Evolutionary conservation across 2,797 vertebrate species (phyloP).

Genomic region (Pseudotriccus pelzelni): DNA sequence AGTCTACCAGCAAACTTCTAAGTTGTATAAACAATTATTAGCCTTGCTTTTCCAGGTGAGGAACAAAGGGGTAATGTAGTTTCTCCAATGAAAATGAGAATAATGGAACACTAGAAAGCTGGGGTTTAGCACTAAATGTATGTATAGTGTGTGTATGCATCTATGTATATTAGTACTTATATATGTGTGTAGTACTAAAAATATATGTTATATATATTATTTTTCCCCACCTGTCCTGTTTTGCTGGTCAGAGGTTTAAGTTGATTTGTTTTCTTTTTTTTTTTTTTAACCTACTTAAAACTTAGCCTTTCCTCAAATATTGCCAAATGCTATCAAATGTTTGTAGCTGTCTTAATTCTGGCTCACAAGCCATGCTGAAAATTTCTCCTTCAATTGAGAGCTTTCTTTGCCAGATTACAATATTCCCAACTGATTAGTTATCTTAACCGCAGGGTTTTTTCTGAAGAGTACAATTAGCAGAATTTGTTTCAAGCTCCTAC

Average conservation of each 20-base stretch:
- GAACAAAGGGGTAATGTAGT: background rate
- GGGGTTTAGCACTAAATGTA: background rate
- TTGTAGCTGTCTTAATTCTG: constrained; percentile 46
- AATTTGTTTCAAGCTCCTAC: constrained; percentile 22
- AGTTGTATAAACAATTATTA: background rate
- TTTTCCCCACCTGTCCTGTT: background rate
- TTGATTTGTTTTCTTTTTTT: background rate
- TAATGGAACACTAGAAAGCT: background rate
- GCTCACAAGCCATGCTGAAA: constrained; percentile 31
- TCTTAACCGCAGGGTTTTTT: background rate
- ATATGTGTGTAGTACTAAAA: background rate
- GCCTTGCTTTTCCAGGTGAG: background rate
- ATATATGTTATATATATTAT: background rate
- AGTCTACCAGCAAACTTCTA: background rate
- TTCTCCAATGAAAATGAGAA: background rate
- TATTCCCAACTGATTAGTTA: constrained; percentile 55
- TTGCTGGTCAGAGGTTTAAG: background rate
- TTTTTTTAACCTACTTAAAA: constrained; percentile 16
- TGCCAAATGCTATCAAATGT: background rate
- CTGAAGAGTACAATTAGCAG: constrained; percentile 40
- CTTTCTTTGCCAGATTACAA: constrained; percentile 43
- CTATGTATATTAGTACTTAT: background rate
- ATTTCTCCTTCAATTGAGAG: constrained; percentile 27
- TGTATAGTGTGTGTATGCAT: background rate
- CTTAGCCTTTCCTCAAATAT: background rate